phyloP scores from a whole-genome alignment of 2,797 vertebrate species.

The Zalophus californianus region DNA sequence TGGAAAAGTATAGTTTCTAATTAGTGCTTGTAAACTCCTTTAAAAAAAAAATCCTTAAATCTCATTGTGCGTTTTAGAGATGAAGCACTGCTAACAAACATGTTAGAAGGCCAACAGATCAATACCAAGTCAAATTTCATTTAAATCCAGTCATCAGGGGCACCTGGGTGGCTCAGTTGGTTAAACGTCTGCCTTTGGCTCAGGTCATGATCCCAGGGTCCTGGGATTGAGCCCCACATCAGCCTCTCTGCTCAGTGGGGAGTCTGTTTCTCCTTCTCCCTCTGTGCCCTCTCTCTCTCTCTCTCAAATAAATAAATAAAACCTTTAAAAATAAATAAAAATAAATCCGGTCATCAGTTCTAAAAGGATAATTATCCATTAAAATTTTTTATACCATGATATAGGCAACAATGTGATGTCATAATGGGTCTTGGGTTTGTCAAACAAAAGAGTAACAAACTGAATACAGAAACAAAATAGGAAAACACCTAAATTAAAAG shows the following conservation, averaged over 20 bases:
- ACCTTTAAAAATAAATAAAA: no score
- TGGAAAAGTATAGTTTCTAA: background rate
- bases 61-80: background rate
- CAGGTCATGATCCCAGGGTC: no score
- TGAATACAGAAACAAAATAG: background rate
- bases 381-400: background rate
- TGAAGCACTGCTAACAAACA: background rate
- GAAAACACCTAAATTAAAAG: background rate
- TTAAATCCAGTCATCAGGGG: background rate
- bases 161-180: no score
- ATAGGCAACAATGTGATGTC: background rate
- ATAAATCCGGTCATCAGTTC: background rate
- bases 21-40: background rate
- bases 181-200: no score
- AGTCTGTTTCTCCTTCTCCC: no score
- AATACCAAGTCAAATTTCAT: background rate
- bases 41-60: background rate
- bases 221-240: no score
- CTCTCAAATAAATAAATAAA: no score
- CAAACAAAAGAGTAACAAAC: background rate
- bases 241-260: no score
- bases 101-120: background rate
- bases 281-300: no score
- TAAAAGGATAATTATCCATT: background rate
- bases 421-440: background rate